phyloP scores from a whole-genome alignment of 2,888 invertebrate genomes.

The Ichneumon xanthorius region DNA sequence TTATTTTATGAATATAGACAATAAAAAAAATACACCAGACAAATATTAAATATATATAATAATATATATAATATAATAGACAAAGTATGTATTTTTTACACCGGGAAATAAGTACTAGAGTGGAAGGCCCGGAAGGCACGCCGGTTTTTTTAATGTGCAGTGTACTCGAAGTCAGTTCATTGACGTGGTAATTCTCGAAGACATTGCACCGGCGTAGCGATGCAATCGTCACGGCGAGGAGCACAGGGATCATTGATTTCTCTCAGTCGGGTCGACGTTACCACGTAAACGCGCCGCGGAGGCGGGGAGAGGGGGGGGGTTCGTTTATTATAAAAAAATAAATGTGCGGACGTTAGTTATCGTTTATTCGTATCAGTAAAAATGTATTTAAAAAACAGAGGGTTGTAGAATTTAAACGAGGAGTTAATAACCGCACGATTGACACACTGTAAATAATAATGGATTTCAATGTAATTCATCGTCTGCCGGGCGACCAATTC shows the following conservation, averaged over 20 bases:
- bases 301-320: too few relatives aligned
- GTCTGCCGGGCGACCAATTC: conserved; percentile 49
- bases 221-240: conserved; percentile 36
- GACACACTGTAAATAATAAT: conserved; percentile 39
- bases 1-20: too few relatives aligned
- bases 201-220: conserved; percentile 14
- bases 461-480: conserved; percentile 67
- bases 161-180: conserved; percentile 1
- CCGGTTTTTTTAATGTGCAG: background rate
- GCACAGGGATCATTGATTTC: conserved; percentile 76
- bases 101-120: background rate
- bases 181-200: conserved; percentile 6
- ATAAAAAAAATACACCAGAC: too few relatives aligned
- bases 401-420: background rate
- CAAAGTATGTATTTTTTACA: background rate
- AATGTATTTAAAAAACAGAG: background rate
- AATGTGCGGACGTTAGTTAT: background rate
- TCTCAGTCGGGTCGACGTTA: conserved; percentile 44
- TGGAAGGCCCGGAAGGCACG: background rate
- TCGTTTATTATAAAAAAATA: conserved; percentile 8
- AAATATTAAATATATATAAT: background rate
- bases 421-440: background rate
- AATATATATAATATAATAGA: background rate
- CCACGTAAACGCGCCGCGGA: conserved; percentile 41
- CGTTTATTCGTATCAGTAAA: background rate